Percentiles rank a stretch among this genome's conserved stretches.
Conservation (phyloP, 2,797 vertebrate genomes). For the Muscicapa comitata region DNA sequence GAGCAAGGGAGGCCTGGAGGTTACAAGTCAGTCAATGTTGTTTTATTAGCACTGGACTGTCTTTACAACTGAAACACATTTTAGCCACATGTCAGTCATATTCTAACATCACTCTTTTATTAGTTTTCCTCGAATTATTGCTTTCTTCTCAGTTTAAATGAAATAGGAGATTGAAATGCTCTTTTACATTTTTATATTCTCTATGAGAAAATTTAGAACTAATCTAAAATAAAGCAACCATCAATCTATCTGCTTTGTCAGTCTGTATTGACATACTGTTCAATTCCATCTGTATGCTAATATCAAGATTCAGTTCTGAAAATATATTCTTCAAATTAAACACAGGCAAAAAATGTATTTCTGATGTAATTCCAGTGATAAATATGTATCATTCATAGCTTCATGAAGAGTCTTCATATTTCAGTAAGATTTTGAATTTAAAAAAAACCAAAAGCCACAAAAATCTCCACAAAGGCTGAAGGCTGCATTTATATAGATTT, state of each 20-base stretch:
- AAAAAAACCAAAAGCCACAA: background rate
- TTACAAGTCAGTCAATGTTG: conserved; percentile 26
- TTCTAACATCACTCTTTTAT: conserved; percentile 45
- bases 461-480: background rate
- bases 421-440: conserved; percentile 15
- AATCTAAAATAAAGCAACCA: conserved; percentile 66
- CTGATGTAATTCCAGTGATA: conserved; percentile 41
- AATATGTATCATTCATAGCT: conserved; percentile 36
- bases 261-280: conserved; percentile 70
- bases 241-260: conserved; percentile 68
- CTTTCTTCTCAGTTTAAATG: conserved; percentile 69
- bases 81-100: conserved; percentile 64
- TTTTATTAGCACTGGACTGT: conserved; percentile 46
- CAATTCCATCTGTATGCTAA: conserved; percentile 76
- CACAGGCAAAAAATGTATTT: conserved; percentile 37
- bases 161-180: conserved; percentile 71
- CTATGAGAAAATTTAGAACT: conserved; percentile 58
- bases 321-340: conserved; percentile 60
- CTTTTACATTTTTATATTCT: conserved; percentile 69
- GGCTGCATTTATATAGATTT: background rate
- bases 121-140: conserved; percentile 69
- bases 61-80: conserved; percentile 52
- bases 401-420: background rate
- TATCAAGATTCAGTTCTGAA: conserved; percentile 61
- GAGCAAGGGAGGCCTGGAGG: conserved; percentile 16